A percentile compares a stretch with the other conserved stretches of the same genome.
These are phyloP conservation scores for Trichonephila inaurata DNA, from an alignment of 1,140 invertebrate genomes.

Conservation along the genomic window DNA sequence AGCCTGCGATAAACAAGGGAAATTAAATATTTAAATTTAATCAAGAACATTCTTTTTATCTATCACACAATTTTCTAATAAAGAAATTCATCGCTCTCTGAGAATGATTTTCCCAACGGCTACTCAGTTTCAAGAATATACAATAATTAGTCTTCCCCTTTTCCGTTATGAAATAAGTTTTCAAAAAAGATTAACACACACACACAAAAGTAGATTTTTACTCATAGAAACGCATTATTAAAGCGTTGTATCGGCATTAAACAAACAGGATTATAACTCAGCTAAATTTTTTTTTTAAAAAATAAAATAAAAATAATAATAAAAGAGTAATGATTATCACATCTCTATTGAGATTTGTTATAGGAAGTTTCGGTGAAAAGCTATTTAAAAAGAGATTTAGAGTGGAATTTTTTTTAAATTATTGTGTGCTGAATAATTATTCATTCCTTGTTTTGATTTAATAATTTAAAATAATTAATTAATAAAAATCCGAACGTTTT, in stretches of 20 bases:
- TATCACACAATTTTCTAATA: not conserved
- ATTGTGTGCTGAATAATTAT: not conserved
- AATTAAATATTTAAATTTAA: slow-evolving; percentile 53
- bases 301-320: no score
- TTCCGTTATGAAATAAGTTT: not conserved
- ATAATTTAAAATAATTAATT: slow-evolving; percentile 1
- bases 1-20: not conserved
- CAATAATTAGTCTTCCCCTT: not conserved
- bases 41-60: not conserved
- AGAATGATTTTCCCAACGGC: not conserved
- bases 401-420: not conserved
- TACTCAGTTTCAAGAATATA: not conserved
- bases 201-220: not conserved
- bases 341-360: not conserved
- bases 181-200: not conserved
- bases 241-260: not conserved
- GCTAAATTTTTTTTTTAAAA: not conserved
- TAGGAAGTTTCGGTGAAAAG: not conserved
- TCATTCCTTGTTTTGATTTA: not conserved
- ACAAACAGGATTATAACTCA: not conserved
- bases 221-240: not conserved
- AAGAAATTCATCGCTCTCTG: not conserved
- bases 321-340: not conserved
- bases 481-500: not conserved
- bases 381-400: not conserved